These are phyloP conservation scores for Timandra comae DNA, from an alignment of 2,888 invertebrate species.

Conservation along the genomic window DNA sequence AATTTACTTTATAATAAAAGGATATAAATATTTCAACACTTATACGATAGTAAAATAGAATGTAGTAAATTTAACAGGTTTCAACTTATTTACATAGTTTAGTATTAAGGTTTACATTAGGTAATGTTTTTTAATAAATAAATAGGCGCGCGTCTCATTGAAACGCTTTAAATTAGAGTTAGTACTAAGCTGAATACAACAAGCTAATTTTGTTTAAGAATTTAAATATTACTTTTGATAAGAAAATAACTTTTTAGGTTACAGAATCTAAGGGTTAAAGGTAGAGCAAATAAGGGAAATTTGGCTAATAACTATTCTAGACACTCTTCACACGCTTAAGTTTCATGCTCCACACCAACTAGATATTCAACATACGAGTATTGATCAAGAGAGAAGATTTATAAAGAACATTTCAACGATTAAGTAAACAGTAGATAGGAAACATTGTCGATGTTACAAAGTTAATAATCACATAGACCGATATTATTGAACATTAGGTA, in stretches of 20 bases:
- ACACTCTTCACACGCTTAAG: slow-evolving; percentile 14
- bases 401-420: not conserved
- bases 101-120: slow-evolving; percentile 7
- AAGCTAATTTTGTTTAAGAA: not conserved
- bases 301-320: slow-evolving; percentile 10
- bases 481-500: too few relatives aligned
- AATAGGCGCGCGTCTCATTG: not conserved
- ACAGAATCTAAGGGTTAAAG: slow-evolving; percentile 6
- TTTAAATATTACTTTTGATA: too few relatives aligned
- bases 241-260: not conserved
- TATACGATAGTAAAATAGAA: slow-evolving; percentile 73
- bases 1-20: slow-evolving; percentile 52
- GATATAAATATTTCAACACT: slow-evolving; percentile 72
- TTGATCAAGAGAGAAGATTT: slow-evolving; percentile 16
- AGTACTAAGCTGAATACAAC: not conserved
- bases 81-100: slow-evolving; percentile 68
- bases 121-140: slow-evolving; percentile 8
- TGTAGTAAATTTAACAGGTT: slow-evolving; percentile 75
- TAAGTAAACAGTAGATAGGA: not conserved
- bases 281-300: slow-evolving; percentile 8
- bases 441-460: not conserved
- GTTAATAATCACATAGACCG: not conserved
- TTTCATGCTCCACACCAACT: slow-evolving; percentile 13
- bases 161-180: not conserved
- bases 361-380: slow-evolving; percentile 17